Base-by-base conservation (phyloP, 2,888 invertebrate species). In the Drosophila colorata region DNA sequence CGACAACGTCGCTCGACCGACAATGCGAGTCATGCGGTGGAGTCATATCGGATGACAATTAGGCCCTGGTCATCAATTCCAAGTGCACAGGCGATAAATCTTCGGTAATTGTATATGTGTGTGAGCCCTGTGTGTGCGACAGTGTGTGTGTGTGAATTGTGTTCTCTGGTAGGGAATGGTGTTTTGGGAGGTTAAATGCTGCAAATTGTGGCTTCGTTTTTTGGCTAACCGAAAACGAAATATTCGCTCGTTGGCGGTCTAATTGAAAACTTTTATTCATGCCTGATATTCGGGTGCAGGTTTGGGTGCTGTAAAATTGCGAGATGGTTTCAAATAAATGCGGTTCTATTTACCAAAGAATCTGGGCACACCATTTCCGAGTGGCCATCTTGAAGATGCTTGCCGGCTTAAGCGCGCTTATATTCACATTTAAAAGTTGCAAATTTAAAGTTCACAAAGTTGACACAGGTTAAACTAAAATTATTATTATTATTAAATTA, bases 11-110 rank as follows among this genome's bases (percentile, higher is more conserved):
- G 66, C 74, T 61, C 72, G 59, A 65, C 61, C 88, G 83, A 83
- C 84, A 88, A 89, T 87, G 87, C 89, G 85, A 87, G 84, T 88
- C 90, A 88, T 87, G 81, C 85, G 85, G 85, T 87, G 81, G 88
- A 88, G 68, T 88, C 85, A 85, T 85, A 85, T 85, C 85, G 85
- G 85, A 85, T 85, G 85, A 85, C 85, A 85, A 85, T 85, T 85
- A 85, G 85, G 85, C 85, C 88, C 85, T 89, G 85, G 85, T 88
- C 85, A 85, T 85, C 90, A 85, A 85, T 85, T 85, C 69, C 85
- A 89, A 85, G 87, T 85, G 85, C 85, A 89, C 90, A 89, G 72
- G 88, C 85, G 89, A 85, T 85, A 85, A 85, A 85, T 85, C 90
- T 88, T 88, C 77, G 71, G 90, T 85, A 89, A 89, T 89, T 85